These are phyloP conservation scores for Protaetia brevitarsis DNA, from an alignment of 1,140 invertebrate genomes.

Conservation along the genomic window DNA sequence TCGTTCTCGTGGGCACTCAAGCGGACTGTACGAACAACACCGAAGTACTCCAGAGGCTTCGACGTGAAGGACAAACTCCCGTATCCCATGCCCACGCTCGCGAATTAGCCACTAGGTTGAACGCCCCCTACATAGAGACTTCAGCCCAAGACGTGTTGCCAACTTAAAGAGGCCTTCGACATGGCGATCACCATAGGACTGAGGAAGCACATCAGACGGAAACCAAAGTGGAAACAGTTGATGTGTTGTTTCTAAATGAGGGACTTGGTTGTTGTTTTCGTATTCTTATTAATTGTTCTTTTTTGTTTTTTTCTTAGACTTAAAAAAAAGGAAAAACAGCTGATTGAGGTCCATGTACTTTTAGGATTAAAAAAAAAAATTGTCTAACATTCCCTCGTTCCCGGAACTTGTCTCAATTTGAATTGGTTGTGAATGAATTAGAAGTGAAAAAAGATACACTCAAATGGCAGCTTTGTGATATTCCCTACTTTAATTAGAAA, in stretches of 20 bases:
- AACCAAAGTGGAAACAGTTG: constrained; percentile 13
- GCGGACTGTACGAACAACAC: constrained; percentile 61
- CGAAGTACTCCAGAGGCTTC: constrained; percentile 54
- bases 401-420: background rate
- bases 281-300: background rate
- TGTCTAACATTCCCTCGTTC: background rate
- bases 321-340: background rate
- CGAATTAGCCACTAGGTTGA: constrained; percentile 71
- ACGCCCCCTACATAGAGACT: constrained; percentile 87
- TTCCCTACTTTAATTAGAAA: too few species aligned
- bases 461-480: constrained; percentile 14
- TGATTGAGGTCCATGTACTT: background rate
- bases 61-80: constrained; percentile 63
- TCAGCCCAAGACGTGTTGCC: constrained; percentile 82
- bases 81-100: constrained; percentile 74
- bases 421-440: constrained; percentile 2
- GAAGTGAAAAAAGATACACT: too few species aligned
- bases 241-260: constrained; percentile 20
- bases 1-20: constrained; percentile 82
- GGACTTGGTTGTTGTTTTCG: background rate
- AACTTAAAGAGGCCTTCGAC: constrained; percentile 91
- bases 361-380: too few species aligned
- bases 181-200: constrained; percentile 77
- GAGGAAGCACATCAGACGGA: constrained; percentile 46
- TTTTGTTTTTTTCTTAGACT: background rate